Percentiles rank a stretch among this genome's conserved stretches.
These are phyloP conservation scores for Calameuta idolon DNA, from an alignment of 2,888 invertebrate genomes.

Conservation along the genomic window DNA sequence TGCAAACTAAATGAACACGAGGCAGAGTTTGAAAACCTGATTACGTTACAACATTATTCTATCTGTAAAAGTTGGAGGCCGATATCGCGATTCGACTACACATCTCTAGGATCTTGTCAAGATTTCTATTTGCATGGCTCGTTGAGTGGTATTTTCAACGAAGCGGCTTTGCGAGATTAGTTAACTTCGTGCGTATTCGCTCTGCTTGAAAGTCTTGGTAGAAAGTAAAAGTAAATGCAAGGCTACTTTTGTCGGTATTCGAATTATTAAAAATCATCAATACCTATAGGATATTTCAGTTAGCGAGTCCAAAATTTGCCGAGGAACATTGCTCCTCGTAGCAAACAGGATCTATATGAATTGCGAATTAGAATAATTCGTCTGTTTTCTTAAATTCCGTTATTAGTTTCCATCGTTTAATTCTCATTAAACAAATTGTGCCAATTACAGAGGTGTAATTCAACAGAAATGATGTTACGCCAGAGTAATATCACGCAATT, in stretches of 20 bases:
- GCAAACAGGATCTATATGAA: background rate
- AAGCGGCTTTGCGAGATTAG: background rate
- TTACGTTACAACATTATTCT: background rate
- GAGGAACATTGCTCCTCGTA: background rate
- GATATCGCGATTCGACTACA: background rate
- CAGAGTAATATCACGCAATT: background rate
- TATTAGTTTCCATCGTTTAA: background rate
- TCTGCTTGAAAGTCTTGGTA: background rate
- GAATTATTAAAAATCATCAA: background rate
- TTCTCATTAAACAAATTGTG: background rate
- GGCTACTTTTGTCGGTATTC: background rate
- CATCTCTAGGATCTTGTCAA: background rate
- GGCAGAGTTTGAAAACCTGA: background rate
- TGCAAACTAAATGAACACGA: background rate
- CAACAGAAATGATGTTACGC: background rate
- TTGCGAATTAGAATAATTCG: background rate
- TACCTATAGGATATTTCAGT: background rate
- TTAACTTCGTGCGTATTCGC: background rate
- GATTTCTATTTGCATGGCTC: background rate
- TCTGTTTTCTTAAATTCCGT: background rate
- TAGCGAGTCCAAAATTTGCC: background rate
- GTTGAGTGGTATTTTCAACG: background rate
- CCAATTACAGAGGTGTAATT: background rate
- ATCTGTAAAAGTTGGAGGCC: background rate
- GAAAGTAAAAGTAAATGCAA: background rate